Base-by-base conservation (phyloP, 2,888 invertebrate species). In the Podabrus alpinus region DNA sequence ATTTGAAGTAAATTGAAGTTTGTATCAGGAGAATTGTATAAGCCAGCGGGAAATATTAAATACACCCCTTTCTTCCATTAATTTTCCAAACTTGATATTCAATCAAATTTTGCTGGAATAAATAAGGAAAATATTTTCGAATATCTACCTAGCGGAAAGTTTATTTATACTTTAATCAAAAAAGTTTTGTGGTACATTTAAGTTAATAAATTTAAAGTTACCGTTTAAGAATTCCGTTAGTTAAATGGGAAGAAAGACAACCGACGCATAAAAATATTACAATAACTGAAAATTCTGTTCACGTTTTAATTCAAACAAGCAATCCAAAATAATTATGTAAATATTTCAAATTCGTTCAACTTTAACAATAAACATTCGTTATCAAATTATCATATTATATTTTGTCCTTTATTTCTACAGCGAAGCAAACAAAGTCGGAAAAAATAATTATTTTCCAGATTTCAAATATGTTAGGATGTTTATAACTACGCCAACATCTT, bases 401-500 rank as follows among this genome's bases (percentile, higher is more conserved):
- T 64, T 71, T 64, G 16, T 71, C 64, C 29, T 17, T 64, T 17
- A 62, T 71, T 59, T 71, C 17, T 21, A 9, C 9, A 16, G 10
- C 64, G 66, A 11, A 66, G 64, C 29, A 25, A 17, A 45, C 19
- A 19, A 24, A 61, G 62, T 64, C 64, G 45, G 9, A 71, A 71
- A 25, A 45, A 59, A 66, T 71, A 71, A 71, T 71, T 71, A 73
- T 69, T 68, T 72, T 72, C 67, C 68, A 68, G 70, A 76, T 72
- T 69, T 59, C 72, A 73, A 76, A 76, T 76, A 70, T 76, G 68
- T 64, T 73, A 76, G 73, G 73, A 68, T 68, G 69, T 70, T 73
- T 73, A 74, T 68, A 71, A 66, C 17, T 21, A 19, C 45, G 71
- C 71, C 68, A 71, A 74, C 74, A 74, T 71, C 71, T 74, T 74